Conservation (phyloP, 2,797 vertebrate species). For the Lophotriccus pileatus region DNA sequence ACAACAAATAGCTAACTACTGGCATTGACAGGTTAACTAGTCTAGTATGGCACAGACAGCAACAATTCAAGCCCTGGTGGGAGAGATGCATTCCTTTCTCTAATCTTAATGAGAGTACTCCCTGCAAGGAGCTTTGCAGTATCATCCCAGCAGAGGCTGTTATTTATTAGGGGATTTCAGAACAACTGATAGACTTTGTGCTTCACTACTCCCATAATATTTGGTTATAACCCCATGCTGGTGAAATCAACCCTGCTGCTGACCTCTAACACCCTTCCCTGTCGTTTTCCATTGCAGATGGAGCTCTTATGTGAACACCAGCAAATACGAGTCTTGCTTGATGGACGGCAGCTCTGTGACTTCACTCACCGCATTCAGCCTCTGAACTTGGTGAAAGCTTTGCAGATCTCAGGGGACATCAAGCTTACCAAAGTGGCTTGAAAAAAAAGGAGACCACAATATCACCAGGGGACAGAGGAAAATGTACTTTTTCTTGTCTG, state of each 20-base stretch:
- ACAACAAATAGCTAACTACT: neutral
- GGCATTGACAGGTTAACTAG: neutral
- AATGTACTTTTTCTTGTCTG: neutral
- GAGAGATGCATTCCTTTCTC: neutral
- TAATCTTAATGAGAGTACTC: neutral
- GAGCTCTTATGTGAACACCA: slow-evolving; percentile 92
- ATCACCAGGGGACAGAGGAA: neutral
- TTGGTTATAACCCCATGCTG: neutral
- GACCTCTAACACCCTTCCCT: neutral
- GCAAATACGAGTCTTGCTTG: slow-evolving; percentile 88
- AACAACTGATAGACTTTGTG: neutral
- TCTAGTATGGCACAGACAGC: neutral
- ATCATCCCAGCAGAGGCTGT: neutral
- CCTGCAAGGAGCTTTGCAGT: neutral
- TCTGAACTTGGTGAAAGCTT: slow-evolving; percentile 82
- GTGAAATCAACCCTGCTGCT: neutral
- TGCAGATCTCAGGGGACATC: slow-evolving; percentile 84
- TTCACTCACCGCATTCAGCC: slow-evolving; percentile 82
- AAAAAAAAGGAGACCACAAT: neutral
- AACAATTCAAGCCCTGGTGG: neutral
- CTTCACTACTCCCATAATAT: neutral
- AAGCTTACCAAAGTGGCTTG: slow-evolving; percentile 91
- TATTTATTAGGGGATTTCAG: neutral
- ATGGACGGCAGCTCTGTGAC: slow-evolving; percentile 87
- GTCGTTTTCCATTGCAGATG: slow-evolving; percentile 77